A percentile compares a stretch with the other conserved stretches of the same genome.
Conservation (phyloP, 2,888 invertebrate genomes). For the Nesidiocoris tenuis region DNA sequence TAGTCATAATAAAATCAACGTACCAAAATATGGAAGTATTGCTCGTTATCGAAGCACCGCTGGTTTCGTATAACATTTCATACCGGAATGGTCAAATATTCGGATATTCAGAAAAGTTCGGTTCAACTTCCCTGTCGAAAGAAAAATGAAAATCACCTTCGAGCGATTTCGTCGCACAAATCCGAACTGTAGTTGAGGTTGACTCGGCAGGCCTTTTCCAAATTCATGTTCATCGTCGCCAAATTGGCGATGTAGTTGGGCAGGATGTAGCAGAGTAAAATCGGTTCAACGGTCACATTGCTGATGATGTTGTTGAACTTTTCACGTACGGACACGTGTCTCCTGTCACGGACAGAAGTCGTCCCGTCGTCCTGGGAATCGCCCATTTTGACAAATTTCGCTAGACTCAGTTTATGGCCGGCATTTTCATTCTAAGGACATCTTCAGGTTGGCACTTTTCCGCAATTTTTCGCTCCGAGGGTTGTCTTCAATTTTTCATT, state of each 20-base stretch:
- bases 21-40: neutral
- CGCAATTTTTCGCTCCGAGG: too few relatives aligned
- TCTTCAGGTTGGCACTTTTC: too few relatives aligned
- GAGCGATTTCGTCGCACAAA: constrained; percentile 36
- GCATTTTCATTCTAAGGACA: too few relatives aligned
- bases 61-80: neutral
- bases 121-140: too few relatives aligned
- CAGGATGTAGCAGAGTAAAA: constrained; percentile 64
- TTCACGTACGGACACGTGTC: constrained; percentile 56
- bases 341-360: constrained; percentile 29
- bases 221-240: constrained; percentile 78
- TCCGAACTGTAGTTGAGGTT: constrained; percentile 39
- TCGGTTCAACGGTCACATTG: constrained; percentile 67
- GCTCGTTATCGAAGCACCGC: neutral
- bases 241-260: constrained; percentile 60
- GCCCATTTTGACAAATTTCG: too few relatives aligned
- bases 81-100: too few relatives aligned
- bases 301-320: constrained; percentile 58
- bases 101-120: neutral
- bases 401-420: too few relatives aligned
- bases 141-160: neutral
- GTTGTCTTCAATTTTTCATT: too few relatives aligned
- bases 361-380: neutral
- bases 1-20: too few relatives aligned
- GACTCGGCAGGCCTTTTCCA: constrained; percentile 76